These are phyloP conservation scores for Lemur catta DNA, from an alignment of 2,797 vertebrate species.

Conservation along the genomic window DNA sequence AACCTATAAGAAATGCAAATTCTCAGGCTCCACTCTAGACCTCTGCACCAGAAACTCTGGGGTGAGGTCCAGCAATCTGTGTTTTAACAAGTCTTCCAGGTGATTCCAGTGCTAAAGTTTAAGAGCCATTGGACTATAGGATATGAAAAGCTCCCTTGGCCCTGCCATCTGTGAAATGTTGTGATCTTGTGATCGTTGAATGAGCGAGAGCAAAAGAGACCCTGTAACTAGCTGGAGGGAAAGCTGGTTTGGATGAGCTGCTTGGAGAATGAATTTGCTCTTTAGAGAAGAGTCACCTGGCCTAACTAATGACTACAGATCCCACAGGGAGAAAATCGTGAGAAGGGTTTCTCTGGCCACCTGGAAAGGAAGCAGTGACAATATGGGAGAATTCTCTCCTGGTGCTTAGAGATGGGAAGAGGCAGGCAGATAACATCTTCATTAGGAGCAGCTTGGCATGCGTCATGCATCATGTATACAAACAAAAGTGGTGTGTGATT, in stretches of 20 bases:
- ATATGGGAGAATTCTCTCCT: slow-evolving; percentile 14
- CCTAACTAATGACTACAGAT: slow-evolving; percentile 52
- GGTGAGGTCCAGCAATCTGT: background rate
- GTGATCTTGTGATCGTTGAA: background rate
- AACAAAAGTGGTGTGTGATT: background rate
- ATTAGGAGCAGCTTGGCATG: slow-evolving; percentile 36
- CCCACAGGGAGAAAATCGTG: slow-evolving; percentile 24
- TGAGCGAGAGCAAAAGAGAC: background rate
- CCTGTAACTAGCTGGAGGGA: background rate
- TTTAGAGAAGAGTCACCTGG: background rate
- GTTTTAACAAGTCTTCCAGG: background rate
- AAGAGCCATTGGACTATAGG: background rate
- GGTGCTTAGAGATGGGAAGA: background rate
- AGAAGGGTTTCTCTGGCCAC: slow-evolving; percentile 54
- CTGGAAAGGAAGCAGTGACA: slow-evolving; percentile 66
- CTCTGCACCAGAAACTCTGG: background rate
- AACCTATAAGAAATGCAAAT: background rate
- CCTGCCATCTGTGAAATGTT: background rate
- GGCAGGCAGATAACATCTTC: slow-evolving; percentile 33
- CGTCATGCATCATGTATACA: background rate
- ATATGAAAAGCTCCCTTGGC: background rate
- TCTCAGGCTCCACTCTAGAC: background rate
- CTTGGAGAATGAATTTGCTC: background rate
- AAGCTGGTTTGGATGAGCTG: background rate
- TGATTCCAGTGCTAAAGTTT: background rate